These are phyloP conservation scores for Iphiclides podalirius DNA, from an alignment of 2,888 invertebrate species.

Conservation along the genomic window DNA sequence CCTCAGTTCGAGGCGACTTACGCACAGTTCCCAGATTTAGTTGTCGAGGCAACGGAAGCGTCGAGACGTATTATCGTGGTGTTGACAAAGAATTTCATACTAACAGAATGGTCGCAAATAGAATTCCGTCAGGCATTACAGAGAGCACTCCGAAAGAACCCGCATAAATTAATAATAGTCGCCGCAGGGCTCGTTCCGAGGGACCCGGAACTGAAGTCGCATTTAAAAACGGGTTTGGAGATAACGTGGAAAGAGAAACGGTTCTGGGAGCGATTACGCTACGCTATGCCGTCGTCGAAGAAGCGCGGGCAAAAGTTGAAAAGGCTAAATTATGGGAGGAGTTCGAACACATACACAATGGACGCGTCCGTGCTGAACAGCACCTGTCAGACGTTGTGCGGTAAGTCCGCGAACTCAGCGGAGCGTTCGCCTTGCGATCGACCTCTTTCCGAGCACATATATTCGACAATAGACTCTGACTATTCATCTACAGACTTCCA, in stretches of 20 bases:
- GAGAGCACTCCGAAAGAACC: constrained; percentile 90
- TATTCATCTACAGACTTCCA: constrained; percentile 84
- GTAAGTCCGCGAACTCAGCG: constrained; percentile 74
- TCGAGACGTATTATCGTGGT: constrained; percentile 93
- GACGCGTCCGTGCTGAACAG: constrained; percentile 83
- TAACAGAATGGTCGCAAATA: constrained; percentile 95
- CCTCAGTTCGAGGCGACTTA: constrained; percentile 85
- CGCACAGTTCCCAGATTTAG: constrained; percentile 86
- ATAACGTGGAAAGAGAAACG: constrained; percentile 94
- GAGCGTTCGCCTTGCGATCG: constrained; percentile 83
- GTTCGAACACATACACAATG: constrained; percentile 92
- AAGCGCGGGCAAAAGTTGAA: constrained; percentile 79
- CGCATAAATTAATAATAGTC: constrained; percentile 92
- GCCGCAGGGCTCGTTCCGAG: constrained; percentile 89
- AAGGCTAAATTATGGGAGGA: constrained; percentile 85
- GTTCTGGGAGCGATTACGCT: constrained; percentile 96
- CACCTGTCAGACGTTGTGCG: constrained; percentile 81
- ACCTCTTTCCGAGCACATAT: constrained; percentile 92
- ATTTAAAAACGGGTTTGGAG: constrained; percentile 92
- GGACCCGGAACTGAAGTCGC: constrained; percentile 93
- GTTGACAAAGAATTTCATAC: constrained; percentile 92
- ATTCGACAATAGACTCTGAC: constrained; percentile 94
- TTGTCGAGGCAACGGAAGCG: constrained; percentile 92
- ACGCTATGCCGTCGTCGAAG: constrained; percentile 91
- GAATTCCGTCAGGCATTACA: constrained; percentile 95